Evolutionary conservation across 2,888 invertebrate genomes (phyloP), one percentile per base, ranked within the genome.

Genomic region (Ceraclea dissimilis): DNA sequence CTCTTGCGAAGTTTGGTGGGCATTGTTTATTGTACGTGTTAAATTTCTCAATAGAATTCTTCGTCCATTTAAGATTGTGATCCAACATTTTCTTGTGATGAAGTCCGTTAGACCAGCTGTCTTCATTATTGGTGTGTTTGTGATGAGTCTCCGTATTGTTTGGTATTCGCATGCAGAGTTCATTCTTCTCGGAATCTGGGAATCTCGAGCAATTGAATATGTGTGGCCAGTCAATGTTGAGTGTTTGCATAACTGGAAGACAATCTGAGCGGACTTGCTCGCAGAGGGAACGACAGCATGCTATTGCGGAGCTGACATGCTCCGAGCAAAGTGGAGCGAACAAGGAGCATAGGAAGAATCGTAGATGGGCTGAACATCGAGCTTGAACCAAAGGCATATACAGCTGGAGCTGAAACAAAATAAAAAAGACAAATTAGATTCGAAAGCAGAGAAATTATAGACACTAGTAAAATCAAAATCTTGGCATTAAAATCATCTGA

Each of bases 321-420:
- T 89, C 88, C 26, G 92, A 90, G 73, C 94, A 95, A 70, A 95
- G 86, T 34, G 94, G 94, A 10, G 90, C 89, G 71, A 90, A 90
- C 52, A 93, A 86, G 16, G 93, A 90, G 75, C 94, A 95, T 60
- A 95, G 81, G 68, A 94, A 86, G 71, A 94, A 89, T 63, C 88
- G 82, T 44, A 91, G 82, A 67, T 90, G 86, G 56, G 81, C 77
- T 2, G 91, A 91, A 69, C 93, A 93, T 52, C 86, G 85, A 66
- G 86, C 85, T 63, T 88, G 81, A 54, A 93, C 81, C 59, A 93
- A 76, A 1, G 84, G 86, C 67, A 84, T 76, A 71, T 87, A 86
- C 60, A 81, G 75, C 60, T 80, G 73, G 69, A 89, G 81, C 89
- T 89, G 83, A 19, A 58, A 58, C 33, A 54, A 54, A 2, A 51